Conservation (phyloP, 1,140 invertebrate species). For the Drosophila nigrodunni region DNA sequence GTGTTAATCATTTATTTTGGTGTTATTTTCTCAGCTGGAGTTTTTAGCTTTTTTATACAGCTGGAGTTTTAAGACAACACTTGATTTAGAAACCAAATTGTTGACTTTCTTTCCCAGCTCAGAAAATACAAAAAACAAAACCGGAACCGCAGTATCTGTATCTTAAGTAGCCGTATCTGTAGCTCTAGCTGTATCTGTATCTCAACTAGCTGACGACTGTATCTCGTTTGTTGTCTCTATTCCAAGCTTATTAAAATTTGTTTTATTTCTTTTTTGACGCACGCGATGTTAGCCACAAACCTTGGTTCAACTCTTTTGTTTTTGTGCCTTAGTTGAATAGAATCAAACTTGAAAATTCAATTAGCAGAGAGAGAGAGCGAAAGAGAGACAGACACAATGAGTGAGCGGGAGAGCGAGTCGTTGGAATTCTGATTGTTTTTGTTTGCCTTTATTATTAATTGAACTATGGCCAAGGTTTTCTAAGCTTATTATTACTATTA, state of each 20-base stretch:
- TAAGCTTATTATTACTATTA: constrained; percentile 18
- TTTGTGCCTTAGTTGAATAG: constrained; percentile 48
- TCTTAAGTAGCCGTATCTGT: constrained; percentile 34
- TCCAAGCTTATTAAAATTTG: constrained; percentile 59
- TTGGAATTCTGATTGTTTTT: constrained; percentile 50
- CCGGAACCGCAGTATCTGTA: constrained; percentile 61
- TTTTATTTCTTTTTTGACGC: constrained; percentile 56
- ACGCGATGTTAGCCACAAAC: constrained; percentile 54
- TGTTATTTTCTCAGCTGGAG: constrained; percentile 36
- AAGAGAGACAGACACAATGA: constrained; percentile 19
- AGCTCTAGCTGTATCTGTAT: constrained; percentile 26
- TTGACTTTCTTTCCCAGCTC: constrained; percentile 69
- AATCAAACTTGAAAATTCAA: constrained; percentile 66
- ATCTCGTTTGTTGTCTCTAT: constrained; percentile 63
- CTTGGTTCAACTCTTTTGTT: constrained; percentile 49
- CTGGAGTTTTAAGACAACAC: constrained; percentile 57
- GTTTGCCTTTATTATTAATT: constrained; percentile 67
- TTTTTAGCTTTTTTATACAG: constrained; percentile 23
- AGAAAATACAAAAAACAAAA: constrained; percentile 41
- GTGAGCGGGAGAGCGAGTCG: constrained; percentile 38
- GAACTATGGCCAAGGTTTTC: constrained; percentile 72
- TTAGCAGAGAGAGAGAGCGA: constrained; percentile 50
- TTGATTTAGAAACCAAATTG: constrained; percentile 65
- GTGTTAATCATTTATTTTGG: constrained; percentile 56
- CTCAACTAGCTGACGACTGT: constrained; percentile 27